A percentile compares a stretch with the other conserved stretches of the same genome.
phyloP scores from a whole-genome alignment of 2,888 invertebrate genomes.

The Epinotia brunnichana region DNA sequence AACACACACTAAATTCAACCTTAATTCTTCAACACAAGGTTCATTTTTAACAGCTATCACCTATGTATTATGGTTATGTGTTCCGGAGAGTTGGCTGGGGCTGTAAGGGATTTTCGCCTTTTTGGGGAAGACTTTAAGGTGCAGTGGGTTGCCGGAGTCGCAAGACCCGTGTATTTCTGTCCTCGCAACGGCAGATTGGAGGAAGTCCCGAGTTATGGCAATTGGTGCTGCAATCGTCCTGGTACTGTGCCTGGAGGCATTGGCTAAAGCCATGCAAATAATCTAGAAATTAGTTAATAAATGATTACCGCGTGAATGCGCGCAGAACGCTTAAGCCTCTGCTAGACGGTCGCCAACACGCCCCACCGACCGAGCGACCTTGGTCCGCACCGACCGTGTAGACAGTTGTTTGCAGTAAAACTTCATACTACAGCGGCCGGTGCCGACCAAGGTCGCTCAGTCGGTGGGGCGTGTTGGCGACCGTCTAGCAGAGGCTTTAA shows the following conservation, averaged over 20 bases:
- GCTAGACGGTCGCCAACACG: no score
- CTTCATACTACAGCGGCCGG: no score
- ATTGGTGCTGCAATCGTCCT: constrained; percentile 47
- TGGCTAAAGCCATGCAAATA: neutral
- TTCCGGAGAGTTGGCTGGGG: neutral
- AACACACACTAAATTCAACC: constrained; percentile 3
- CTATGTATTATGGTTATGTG: constrained; percentile 4
- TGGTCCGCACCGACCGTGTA: no score
- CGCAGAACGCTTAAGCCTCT: no score
- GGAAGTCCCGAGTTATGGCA: constrained; percentile 55
- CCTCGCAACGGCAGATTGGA: constrained; percentile 45
- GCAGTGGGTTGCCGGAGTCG: neutral
- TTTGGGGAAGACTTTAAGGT: constrained; percentile 11
- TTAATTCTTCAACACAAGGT: neutral
- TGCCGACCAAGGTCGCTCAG: no score
- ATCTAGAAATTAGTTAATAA: no score
- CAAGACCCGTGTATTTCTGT: constrained; percentile 23
- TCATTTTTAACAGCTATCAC: neutral
- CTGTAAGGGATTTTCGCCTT: constrained; percentile 8
- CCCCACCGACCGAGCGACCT: no score
- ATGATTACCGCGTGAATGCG: no score
- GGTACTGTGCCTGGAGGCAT: constrained; percentile 4
- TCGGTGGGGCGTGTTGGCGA: no score
- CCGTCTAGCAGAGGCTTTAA: no score
- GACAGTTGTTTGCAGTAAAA: no score